Percentiles rank a stretch among this genome's conserved stretches.
These are phyloP conservation scores for Periophthalmodon schlosseri DNA, from an alignment of 2,113 vertebrate species.

Conservation along the genomic window DNA sequence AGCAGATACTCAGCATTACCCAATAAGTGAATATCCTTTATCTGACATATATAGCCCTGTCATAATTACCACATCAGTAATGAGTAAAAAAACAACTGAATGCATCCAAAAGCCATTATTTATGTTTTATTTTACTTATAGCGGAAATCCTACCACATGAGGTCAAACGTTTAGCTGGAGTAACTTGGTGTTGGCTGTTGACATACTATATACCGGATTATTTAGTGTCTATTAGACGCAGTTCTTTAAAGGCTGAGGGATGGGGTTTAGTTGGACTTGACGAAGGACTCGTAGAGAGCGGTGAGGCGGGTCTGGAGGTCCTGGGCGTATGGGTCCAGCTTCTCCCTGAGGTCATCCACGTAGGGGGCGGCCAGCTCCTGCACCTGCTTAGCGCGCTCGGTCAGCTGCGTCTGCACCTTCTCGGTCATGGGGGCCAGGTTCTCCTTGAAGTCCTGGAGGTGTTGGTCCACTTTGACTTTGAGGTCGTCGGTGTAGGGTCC, in stretches of 20 bases:
- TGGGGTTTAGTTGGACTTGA: conserved; percentile 57
- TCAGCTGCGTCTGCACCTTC: conserved; percentile 61
- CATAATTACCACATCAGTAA: too few relatives aligned
- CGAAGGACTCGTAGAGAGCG: conserved; percentile 58
- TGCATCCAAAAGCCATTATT: background rate
- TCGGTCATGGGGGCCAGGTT: conserved; percentile 63
- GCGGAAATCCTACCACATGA: background rate
- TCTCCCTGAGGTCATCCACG: conserved; percentile 57
- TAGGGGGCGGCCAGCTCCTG: conserved; percentile 68
- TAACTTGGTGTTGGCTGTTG: background rate
- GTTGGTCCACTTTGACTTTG: conserved; percentile 63
- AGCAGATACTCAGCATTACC: too few relatives aligned
- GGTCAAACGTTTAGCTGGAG: background rate
- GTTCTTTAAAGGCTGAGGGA: conserved; percentile 1
- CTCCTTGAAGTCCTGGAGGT: conserved; percentile 68
- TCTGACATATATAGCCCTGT: too few relatives aligned
- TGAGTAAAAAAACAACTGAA: background rate
- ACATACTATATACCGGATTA: background rate
- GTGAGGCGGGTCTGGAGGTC: conserved; percentile 59
- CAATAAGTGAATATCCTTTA: too few relatives aligned
- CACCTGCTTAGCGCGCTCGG: conserved; percentile 57
- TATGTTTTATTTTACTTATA: conserved; percentile 4
- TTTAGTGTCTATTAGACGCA: conserved; percentile 10
- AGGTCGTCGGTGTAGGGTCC: conserved; percentile 62
- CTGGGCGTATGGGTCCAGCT: conserved; percentile 64